Evolutionary conservation across 1,140 invertebrate species (phyloP).

Genomic region (Frieseomelitta varia): DNA sequence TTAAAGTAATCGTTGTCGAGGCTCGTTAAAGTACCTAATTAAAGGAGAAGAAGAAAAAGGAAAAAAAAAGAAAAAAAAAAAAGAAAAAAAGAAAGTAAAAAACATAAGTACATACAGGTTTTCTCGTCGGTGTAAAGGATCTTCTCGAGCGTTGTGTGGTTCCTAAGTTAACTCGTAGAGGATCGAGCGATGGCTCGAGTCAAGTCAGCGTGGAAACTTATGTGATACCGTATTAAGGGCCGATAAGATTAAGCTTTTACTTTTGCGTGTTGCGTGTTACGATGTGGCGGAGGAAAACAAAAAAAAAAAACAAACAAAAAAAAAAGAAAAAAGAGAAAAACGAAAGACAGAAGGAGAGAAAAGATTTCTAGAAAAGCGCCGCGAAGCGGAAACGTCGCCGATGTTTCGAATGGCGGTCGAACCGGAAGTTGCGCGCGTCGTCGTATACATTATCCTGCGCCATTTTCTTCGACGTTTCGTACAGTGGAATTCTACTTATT

Average conservation of each 20-base stretch:
- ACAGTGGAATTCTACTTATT: background rate
- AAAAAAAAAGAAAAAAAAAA: background rate
- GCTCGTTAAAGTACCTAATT: slow-evolving; percentile 66
- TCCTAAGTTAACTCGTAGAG: slow-evolving; percentile 64
- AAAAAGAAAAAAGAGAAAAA: no score
- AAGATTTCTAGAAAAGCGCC: background rate
- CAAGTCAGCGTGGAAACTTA: slow-evolving; percentile 61
- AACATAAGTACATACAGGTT: background rate
- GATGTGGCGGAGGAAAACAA: background rate
- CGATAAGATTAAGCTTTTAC: slow-evolving; percentile 54
- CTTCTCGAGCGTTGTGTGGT: slow-evolving; percentile 61
- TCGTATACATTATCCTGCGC: no score
- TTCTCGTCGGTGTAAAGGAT: slow-evolving; percentile 59
- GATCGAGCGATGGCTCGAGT: slow-evolving; percentile 38
- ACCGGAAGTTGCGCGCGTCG: background rate
- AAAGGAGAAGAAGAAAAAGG: background rate
- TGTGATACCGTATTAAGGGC: slow-evolving; percentile 58
- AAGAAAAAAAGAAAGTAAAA: background rate
- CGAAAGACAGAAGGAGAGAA: no score
- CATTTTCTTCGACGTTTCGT: background rate
- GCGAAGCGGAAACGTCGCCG: background rate
- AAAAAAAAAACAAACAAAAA: background rate
- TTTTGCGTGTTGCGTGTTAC: slow-evolving; percentile 26
- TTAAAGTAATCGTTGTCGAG: slow-evolving; percentile 66
- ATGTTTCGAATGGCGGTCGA: slow-evolving; percentile 7